phyloP scores from a whole-genome alignment of 2,113 vertebrate species.

The Peromyscus leucopus region DNA sequence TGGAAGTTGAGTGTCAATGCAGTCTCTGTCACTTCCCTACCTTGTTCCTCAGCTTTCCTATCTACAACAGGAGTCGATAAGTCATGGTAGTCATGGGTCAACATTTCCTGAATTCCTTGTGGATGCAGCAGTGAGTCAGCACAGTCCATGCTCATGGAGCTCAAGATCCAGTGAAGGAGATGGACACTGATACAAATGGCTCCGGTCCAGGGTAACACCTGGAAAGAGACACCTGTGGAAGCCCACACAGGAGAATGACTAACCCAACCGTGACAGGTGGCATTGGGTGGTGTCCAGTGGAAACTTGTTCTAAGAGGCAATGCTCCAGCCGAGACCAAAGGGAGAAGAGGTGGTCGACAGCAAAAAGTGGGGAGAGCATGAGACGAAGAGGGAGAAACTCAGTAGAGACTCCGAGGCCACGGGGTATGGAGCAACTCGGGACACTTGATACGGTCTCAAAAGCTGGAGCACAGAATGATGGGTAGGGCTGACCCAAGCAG shows the following conservation, averaged over 20 bases:
- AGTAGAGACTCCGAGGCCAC: neutral
- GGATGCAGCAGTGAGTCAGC: conserved; percentile 37
- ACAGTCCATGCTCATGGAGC: neutral
- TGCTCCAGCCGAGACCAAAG: conserved; percentile 1
- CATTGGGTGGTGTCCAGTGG: conserved; percentile 37
- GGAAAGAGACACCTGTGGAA: conserved; percentile 24
- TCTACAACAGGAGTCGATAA: conserved; percentile 27
- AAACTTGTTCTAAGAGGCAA: conserved; percentile 49
- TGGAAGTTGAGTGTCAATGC: neutral
- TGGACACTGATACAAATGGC: neutral
- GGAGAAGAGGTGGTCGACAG: neutral
- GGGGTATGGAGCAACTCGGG: fast-evolving
- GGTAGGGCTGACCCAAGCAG: fast-evolving
- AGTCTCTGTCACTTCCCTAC: neutral
- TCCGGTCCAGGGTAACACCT: neutral
- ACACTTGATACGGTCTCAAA: fast-evolving
- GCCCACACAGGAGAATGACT: conserved; percentile 29
- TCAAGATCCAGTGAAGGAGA: neutral
- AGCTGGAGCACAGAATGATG: neutral
- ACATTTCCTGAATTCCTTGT: conserved; percentile 41
- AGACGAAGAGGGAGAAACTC: neutral
- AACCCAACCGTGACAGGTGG: neutral
- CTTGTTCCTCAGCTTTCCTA: conserved; percentile 5
- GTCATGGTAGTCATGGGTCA: conserved; percentile 48
- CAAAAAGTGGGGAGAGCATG: neutral